Evolutionary conservation across 2,888 invertebrate species (phyloP).

Genomic region (Drosophila peninsularis): DNA sequence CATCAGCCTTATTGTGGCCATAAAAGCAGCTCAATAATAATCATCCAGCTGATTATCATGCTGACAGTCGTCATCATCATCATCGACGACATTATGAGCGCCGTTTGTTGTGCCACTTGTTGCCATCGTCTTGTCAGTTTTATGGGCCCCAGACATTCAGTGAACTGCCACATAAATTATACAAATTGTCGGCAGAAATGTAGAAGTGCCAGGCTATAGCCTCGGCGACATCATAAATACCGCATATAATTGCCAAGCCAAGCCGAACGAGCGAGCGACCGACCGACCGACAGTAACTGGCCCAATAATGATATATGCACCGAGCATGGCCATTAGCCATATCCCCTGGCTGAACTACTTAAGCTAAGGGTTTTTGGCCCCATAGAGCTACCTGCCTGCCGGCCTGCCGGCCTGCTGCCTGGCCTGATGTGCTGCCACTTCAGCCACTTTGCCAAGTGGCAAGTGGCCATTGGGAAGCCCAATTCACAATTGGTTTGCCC

Average conservation of each 20-base stretch:
- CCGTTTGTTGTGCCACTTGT: conserved; percentile 53
- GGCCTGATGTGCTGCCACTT: conserved; percentile 21
- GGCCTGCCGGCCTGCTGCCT: too few species aligned
- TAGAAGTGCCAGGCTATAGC: background rate
- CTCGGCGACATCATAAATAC: conserved; percentile 31
- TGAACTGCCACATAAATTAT: conserved; percentile 74
- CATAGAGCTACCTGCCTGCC: conserved; percentile 18
- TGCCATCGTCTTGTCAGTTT: conserved; percentile 52
- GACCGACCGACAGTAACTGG: background rate
- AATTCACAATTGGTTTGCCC: background rate
- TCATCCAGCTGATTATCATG: conserved; percentile 2
- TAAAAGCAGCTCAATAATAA: background rate
- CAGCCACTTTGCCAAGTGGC: conserved; percentile 9
- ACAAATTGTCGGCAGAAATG: conserved; percentile 45
- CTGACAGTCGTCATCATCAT: conserved; percentile 6
- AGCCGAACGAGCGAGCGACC: background rate
- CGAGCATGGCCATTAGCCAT: conserved; percentile 3
- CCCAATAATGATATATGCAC: conserved; percentile 32
- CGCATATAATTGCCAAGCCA: conserved; percentile 31
- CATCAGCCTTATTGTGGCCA: conserved; percentile 25
- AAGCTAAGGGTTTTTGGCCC: background rate
- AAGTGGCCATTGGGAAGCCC: conserved; percentile 5
- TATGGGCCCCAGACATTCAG: conserved; percentile 51
- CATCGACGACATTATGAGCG: background rate
- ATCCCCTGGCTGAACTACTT: background rate